phyloP scores from a whole-genome alignment of 2,797 vertebrate species.

The Furcifer pardalis region DNA sequence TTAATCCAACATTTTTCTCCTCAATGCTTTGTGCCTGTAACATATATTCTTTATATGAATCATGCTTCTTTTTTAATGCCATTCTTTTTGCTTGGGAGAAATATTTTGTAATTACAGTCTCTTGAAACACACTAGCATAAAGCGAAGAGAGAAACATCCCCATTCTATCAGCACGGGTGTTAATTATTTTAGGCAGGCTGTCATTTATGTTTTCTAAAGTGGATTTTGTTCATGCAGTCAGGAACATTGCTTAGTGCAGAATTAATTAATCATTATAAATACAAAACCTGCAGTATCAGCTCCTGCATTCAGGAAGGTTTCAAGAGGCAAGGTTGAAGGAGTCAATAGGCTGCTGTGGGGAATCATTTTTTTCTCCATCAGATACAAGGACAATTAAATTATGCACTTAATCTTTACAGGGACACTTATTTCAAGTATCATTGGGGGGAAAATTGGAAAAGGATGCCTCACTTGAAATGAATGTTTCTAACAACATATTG shows the following conservation, averaged over 20 bases:
- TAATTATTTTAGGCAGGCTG: conserved; percentile 87
- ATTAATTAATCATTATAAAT: conserved; percentile 89
- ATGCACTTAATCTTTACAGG: conserved; percentile 69
- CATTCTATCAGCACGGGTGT: conserved; percentile 78
- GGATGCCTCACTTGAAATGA: conserved; percentile 48
- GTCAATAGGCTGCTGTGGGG: conserved; percentile 79
- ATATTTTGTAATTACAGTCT: conserved; percentile 78
- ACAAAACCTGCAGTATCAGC: conserved; percentile 85
- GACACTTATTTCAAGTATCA: conserved; percentile 60
- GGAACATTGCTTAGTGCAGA: conserved; percentile 85
- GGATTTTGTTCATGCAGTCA: conserved; percentile 83
- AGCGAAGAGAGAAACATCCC: conserved; percentile 74
- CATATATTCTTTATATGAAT: conserved; percentile 51
- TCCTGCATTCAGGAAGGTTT: conserved; percentile 79
- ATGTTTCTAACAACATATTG: conserved; percentile 54
- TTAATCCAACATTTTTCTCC: conserved; percentile 49
- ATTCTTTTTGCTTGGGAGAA: conserved; percentile 75
- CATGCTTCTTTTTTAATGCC: conserved; percentile 68
- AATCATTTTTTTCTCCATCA: conserved; percentile 71
- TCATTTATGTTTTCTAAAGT: conserved; percentile 85
- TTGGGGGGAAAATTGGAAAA: conserved; percentile 50
- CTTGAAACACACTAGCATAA: conserved; percentile 66
- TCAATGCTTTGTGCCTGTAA: conserved; percentile 49
- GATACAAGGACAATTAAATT: conserved; percentile 78
- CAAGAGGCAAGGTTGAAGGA: conserved; percentile 84